Evolutionary conservation across 2,113 vertebrate species (phyloP).

Genomic region (Nanger granti): DNA sequence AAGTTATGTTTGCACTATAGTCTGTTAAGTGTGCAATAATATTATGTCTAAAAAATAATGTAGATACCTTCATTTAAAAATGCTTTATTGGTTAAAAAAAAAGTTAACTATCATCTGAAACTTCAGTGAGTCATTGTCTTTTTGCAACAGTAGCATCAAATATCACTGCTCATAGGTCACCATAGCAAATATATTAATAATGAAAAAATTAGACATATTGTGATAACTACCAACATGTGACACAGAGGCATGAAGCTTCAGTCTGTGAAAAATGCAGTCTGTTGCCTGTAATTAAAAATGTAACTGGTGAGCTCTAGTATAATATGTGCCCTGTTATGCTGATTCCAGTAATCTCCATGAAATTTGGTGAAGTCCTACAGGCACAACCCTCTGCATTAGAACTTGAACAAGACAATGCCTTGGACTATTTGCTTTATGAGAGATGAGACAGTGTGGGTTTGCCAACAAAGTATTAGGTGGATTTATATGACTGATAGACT

Average conservation of each 20-base stretch:
- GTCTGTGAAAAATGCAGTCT: neutral
- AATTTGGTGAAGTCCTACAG: neutral
- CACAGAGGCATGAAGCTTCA: neutral
- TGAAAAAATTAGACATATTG: neutral
- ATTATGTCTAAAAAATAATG: neutral
- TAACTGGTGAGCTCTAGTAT: neutral
- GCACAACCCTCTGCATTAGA: neutral
- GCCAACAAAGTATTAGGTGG: neutral
- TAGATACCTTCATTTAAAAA: neutral
- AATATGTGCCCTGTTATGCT: neutral
- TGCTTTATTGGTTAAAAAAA: neutral
- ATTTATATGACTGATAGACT: neutral
- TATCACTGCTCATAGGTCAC: neutral
- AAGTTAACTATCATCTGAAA: neutral
- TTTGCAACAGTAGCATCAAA: neutral
- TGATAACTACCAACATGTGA: neutral
- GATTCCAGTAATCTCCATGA: neutral
- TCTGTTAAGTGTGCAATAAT: neutral
- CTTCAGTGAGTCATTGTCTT: neutral
- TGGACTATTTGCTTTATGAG: neutral
- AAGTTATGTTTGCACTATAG: neutral
- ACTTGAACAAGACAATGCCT: neutral
- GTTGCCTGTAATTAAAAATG: constrained; percentile 5
- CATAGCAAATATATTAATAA: neutral
- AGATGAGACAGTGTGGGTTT: neutral